Base-by-base conservation (phyloP, 1,140 invertebrate genomes). In the Neodiprion virginianus region DNA sequence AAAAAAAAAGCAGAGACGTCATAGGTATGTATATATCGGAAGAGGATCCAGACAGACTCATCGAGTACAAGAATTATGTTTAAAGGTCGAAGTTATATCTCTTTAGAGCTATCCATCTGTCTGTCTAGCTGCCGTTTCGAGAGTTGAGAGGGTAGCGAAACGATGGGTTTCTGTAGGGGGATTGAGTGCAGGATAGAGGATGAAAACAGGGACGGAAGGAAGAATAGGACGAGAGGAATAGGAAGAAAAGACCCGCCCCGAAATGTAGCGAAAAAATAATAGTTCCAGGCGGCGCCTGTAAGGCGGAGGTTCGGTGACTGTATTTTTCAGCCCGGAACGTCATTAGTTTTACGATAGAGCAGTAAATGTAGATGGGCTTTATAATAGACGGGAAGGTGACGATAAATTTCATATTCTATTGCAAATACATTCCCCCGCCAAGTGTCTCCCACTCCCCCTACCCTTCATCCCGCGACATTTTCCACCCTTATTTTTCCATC, bases 341-440 rank as follows among this genome's bases (percentile, higher is more conserved):
- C 79, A 82, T 85, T 83, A 83, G 79, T 78, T 85, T 86, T 84
- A 84, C 76, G 83, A 83, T 82, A 66, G 76, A 71, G 67, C 77
- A 69, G 69, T 78, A 76, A 81, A 85, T 85, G 80, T 79, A 81
- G 79, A 84, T 83, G 79, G 81, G 78, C 74, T 76, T 71, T 75
- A 79, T 82, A 83, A 83, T 83, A 77, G 80, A 72, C 74, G 79
- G 79, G 71, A 81, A 78, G 76, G 74, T 79, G 77, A 79, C 81
- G 78, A 85, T 86, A 85, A 85, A 87, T 85, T 84, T 83, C 75
- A 79, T 83, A 86, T 86, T 86, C 82, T 80, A 85, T 80, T 83
- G 78, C 79, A 70, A 76, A 80, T 77, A 75, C 76, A 81, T 82
- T 81, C 79, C 75, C 78, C 53, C 7, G 11, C 53, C 53, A 61